These are phyloP conservation scores for Dipodomys stephensi DNA, from an alignment of 2,113 vertebrate genomes.

Conservation along the genomic window DNA sequence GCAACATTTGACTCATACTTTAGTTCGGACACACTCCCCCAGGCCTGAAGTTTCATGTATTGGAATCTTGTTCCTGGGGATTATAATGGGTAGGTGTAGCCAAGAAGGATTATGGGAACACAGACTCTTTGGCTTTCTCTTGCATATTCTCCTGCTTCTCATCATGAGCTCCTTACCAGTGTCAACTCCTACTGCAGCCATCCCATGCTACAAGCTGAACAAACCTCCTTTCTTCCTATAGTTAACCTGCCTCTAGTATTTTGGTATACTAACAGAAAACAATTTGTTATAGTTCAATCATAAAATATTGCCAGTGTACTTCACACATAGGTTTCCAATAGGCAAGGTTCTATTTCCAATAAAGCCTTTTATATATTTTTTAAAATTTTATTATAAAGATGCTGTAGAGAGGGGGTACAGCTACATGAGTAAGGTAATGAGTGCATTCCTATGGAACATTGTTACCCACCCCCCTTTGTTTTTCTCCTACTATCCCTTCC, in stretches of 20 bases:
- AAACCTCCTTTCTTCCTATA: background rate
- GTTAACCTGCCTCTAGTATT: background rate
- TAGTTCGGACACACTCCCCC: background rate
- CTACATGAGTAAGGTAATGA: no score
- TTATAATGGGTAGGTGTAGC: no score
- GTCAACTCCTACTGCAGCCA: background rate
- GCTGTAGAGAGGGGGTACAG: no score
- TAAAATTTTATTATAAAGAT: no score
- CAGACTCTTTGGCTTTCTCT: background rate
- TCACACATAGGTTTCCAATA: background rate
- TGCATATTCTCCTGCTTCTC: background rate
- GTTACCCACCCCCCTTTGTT: no score
- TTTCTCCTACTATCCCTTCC: no score
- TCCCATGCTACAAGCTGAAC: background rate
- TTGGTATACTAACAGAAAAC: background rate
- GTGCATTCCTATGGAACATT: no score
- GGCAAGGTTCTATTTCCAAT: background rate
- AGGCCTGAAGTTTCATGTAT: background rate
- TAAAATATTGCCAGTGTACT: background rate
- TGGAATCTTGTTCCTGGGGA: background rate
- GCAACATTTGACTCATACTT: background rate
- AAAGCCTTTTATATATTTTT: background rate
- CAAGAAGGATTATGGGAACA: no score
- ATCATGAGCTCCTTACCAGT: background rate
- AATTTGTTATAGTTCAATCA: background rate